Percentiles rank a stretch among this genome's conserved stretches.
These are phyloP conservation scores for Apamea anceps DNA, from an alignment of 2,888 invertebrate genomes.

Conservation along the genomic window DNA sequence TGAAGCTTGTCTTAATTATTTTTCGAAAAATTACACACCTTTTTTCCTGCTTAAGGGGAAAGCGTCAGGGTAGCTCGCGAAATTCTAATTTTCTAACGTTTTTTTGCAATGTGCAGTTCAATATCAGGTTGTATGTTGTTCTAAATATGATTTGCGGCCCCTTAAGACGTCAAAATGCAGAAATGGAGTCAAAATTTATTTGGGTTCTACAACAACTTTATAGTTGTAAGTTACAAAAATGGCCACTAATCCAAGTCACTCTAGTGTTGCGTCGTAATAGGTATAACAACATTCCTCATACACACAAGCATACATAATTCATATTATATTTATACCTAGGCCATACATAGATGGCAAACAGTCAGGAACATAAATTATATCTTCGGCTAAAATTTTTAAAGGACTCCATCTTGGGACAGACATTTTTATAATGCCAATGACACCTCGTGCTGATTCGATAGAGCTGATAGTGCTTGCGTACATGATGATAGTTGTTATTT, in stretches of 20 bases:
- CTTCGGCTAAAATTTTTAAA: conserved; percentile 55
- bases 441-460: conserved; percentile 51
- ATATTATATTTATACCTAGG: conserved; percentile 50
- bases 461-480: conserved; percentile 17
- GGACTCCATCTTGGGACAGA: conserved; percentile 71
- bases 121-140: too few species aligned
- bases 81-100: too few species aligned
- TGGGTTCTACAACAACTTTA: neutral
- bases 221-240: neutral
- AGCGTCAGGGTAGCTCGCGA: too few species aligned
- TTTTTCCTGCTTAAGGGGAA: too few species aligned
- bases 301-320: conserved; percentile 54
- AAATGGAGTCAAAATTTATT: neutral
- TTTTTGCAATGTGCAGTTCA: too few species aligned
- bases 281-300: conserved; percentile 36
- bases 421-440: conserved; percentile 76
- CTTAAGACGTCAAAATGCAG: too few species aligned
- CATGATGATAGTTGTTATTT: neutral
- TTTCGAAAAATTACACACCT: neutral
- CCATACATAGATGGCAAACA: conserved; percentile 63
- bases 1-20: neutral
- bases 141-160: too few species aligned
- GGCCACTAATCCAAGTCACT: neutral
- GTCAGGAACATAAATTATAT: conserved; percentile 61
- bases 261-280: conserved; percentile 9